phyloP scores from a whole-genome alignment of 2,797 vertebrate genomes.

The Ispidina lecontei region DNA sequence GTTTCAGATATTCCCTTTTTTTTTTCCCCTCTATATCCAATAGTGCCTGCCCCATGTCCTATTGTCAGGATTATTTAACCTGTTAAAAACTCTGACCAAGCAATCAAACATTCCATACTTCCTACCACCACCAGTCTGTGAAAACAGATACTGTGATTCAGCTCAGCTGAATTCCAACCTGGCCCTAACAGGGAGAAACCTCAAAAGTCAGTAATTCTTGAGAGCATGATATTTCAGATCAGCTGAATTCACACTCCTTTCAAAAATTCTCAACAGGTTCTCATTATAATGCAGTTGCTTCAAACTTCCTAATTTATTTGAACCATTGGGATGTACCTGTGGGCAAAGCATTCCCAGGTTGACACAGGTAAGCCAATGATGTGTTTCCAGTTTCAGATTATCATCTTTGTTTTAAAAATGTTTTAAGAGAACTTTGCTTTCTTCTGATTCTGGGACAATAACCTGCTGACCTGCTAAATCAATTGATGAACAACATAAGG shows the following conservation, averaged over 20 bases:
- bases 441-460: not conserved
- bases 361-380: not conserved
- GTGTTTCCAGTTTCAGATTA: not conserved
- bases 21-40: not conserved
- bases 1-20: not conserved
- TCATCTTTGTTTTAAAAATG: not conserved
- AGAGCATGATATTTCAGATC: not conserved
- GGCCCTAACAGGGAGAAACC: not conserved
- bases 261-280: not conserved
- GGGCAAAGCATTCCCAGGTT: not conserved
- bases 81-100: not conserved
- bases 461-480: not conserved
- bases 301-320: not conserved
- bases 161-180: not conserved
- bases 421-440: not conserved
- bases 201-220: not conserved
- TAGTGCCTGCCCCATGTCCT: not conserved
- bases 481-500: not conserved
- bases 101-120: not conserved
- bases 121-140: not conserved
- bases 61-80: not conserved
- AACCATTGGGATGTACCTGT: not conserved
- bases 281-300: not conserved
- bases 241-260: not conserved
- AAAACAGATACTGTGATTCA: not conserved